These are phyloP conservation scores for Heliconius nattereri DNA, from an alignment of 1,140 invertebrate species.

Conservation along the genomic window DNA sequence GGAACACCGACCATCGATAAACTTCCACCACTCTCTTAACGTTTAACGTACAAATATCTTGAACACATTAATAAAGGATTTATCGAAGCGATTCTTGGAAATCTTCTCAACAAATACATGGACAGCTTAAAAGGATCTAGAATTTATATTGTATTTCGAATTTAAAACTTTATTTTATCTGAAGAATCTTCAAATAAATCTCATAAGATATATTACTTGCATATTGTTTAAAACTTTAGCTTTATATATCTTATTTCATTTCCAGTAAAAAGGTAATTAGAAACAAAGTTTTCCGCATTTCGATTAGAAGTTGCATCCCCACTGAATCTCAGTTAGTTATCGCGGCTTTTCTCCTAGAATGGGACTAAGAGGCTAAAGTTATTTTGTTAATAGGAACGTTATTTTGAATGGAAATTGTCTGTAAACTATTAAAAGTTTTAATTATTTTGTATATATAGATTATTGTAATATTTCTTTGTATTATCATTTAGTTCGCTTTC, in stretches of 20 bases:
- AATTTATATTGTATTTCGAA: constrained; percentile 19
- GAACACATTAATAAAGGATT: constrained; percentile 13
- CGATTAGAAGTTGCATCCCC: constrained; percentile 39
- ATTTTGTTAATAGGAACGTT: constrained; percentile 26
- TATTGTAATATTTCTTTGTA: not conserved
- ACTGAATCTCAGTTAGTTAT: constrained; percentile 33
- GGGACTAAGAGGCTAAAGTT: constrained; percentile 21
- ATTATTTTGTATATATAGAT: not conserved
- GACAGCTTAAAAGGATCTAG: constrained; percentile 14
- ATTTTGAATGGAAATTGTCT: constrained; percentile 15
- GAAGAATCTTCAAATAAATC: constrained; percentile 2
- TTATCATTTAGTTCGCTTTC: not conserved
- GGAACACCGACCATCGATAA: not conserved
- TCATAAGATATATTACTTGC: constrained; percentile 23
- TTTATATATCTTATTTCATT: constrained; percentile 26
- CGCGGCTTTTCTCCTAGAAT: constrained; percentile 21
- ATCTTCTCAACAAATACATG: constrained; percentile 19
- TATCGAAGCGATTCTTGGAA: constrained; percentile 16
- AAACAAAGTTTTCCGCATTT: constrained; percentile 33
- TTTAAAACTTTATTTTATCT: constrained; percentile 10
- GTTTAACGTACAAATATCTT: constrained; percentile 15
- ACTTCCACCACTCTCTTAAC: not conserved
- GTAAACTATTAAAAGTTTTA: constrained; percentile 3
- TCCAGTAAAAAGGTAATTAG: constrained; percentile 33
- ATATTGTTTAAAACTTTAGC: constrained; percentile 19